Percentiles rank a stretch among this genome's conserved stretches.
These are phyloP conservation scores for Leucosticte australis DNA, from an alignment of 2,113 vertebrate genomes.

Conservation along the genomic window DNA sequence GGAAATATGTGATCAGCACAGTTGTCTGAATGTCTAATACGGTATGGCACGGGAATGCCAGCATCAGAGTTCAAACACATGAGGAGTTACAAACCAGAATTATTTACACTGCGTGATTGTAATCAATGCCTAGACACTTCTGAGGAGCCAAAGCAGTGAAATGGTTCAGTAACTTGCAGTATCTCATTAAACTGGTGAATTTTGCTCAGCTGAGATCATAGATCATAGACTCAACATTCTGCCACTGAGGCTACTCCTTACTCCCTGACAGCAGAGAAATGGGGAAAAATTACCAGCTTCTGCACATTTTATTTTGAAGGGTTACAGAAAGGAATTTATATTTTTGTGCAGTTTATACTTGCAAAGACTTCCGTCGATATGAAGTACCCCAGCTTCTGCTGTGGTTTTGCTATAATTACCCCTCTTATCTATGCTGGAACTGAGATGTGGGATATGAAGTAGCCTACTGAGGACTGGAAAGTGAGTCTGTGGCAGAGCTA, in stretches of 20 bases:
- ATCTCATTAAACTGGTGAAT: not conserved
- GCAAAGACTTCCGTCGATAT: not conserved
- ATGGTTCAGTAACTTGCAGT: not conserved
- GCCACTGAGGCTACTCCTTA: not conserved
- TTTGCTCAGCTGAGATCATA: not conserved
- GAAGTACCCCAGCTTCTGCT: not conserved
- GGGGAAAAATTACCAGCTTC: not conserved
- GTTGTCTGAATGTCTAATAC: conserved; percentile 36
- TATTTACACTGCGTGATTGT: not conserved
- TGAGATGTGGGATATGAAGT: not conserved
- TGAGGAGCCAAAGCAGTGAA: not conserved
- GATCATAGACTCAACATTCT: not conserved
- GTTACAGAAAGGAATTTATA: not conserved
- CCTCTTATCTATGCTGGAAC: not conserved
- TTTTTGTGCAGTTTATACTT: not conserved
- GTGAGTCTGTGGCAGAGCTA: not conserved
- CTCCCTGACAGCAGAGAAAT: not conserved
- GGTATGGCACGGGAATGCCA: not conserved
- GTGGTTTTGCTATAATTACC: not conserved
- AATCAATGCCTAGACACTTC: conserved; percentile 5
- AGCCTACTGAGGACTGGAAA: not conserved
- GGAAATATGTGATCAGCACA: conserved; percentile 47
- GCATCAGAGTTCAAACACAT: not conserved
- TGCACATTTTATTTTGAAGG: not conserved
- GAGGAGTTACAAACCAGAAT: conserved; percentile 27